Evolutionary conservation across 2,888 invertebrate species (phyloP), one percentile per base, ranked within the genome.

Genomic region (Dinocampus coccinellae): DNA sequence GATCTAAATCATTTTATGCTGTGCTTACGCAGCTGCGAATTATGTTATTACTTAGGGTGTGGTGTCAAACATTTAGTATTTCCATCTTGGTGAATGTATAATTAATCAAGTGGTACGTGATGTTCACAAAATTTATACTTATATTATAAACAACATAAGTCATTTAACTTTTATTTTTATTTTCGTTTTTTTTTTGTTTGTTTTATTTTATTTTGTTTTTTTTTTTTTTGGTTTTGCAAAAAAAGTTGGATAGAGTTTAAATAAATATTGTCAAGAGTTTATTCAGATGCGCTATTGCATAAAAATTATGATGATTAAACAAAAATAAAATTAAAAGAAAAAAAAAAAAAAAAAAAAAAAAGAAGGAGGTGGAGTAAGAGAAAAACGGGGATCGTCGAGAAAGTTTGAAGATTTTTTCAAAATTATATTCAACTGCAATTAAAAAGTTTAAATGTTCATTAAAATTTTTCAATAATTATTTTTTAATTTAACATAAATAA

Each of bases 1-100:
- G 72, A 70, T 71, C 79, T 85, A 84, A 85, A 85, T 85, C 83
- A 85, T 81, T 55, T 78, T 80, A 78, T 82, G 80, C 80, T 80
- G 81, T 83, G 83, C 82, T 84, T 84, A 85, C 82, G 80, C 81
- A 79, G 79, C 82, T 81, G 81, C 81, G 78, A 83, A 82, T 84
- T 82, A 80, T 79, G 80, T 81, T 83, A 82, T 83, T 83, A 82
- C 81, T 81, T 78, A 77, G 77, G 75, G 75, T 61, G 39, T 58
- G 26, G 62, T 22, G 55, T 29, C 60, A 67, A 63, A 68, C 58
- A 58, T 68, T 72, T 26, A 39, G n/a, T 33, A 63, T 58, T 33
- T 57, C 60, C 55, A 33, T 53, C 47, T 34, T 57, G 16, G 9
- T 24, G 36, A 20, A 69, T 69, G 33, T 24, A 34, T 70, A 70